A percentile compares a stretch with the other conserved stretches of the same genome.
These are phyloP conservation scores for Stenolophus ochropezus DNA, from an alignment of 2,888 invertebrate genomes.

Conservation along the genomic window DNA sequence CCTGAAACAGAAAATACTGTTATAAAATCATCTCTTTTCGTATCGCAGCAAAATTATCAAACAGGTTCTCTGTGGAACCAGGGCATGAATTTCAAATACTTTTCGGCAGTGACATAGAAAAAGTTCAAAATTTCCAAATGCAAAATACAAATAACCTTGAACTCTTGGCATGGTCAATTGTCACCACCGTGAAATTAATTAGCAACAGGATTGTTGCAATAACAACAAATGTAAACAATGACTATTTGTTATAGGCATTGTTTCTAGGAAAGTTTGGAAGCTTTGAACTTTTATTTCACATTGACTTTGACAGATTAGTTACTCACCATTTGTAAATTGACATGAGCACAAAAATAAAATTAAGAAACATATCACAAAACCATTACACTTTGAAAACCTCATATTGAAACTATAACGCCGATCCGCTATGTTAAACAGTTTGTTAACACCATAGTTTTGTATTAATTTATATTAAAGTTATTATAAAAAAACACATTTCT, in stretches of 20 bases:
- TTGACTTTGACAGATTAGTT: conserved; percentile 47
- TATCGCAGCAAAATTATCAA: neutral
- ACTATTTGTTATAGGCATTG: conserved; percentile 7
- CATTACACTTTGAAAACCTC: conserved; percentile 49
- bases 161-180: conserved; percentile 59
- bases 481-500: conserved; percentile 58
- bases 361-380: conserved; percentile 47
- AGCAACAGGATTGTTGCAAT: conserved; percentile 25
- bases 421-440: conserved; percentile 51
- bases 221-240: conserved; percentile 47
- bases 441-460: conserved; percentile 50
- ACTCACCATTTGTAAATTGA: conserved; percentile 60
- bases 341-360: conserved; percentile 55
- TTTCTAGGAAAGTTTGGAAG: neutral
- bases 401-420: conserved; percentile 37
- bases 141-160: conserved; percentile 57
- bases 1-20: conserved; percentile 72
- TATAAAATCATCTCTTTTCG: neutral
- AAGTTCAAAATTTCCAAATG: conserved; percentile 23
- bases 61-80: too few relatives aligned
- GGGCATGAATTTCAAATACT: neutral
- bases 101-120: neutral
- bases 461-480: conserved; percentile 43
- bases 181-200: conserved; percentile 48
- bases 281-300: conserved; percentile 14